A percentile compares a stretch with the other conserved stretches of the same genome.
Evolutionary conservation across 2,113 vertebrate genomes (phyloP).

Genomic region (Procavia capensis): DNA sequence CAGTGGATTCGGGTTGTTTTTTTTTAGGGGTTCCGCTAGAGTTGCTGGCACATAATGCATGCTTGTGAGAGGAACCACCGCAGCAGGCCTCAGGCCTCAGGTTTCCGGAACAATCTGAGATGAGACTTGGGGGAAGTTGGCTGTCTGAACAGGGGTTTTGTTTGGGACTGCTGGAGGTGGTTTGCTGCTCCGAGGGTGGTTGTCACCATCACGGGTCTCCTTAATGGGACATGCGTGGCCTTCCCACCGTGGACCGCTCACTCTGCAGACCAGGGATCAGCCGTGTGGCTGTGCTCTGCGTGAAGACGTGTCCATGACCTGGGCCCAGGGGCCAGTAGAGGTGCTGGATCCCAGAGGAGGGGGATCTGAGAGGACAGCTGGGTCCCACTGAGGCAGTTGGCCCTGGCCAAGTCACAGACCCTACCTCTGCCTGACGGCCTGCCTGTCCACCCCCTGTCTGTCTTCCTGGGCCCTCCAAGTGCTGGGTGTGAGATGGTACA

Average conservation of each 20-base stretch:
- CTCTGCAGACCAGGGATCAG: fast-evolving
- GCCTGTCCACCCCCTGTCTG: background rate
- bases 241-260: fast-evolving
- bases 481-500: background rate
- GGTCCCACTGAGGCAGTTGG: background rate
- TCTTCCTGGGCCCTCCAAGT: background rate
- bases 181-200: fast-evolving
- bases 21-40: background rate
- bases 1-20: no score
- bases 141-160: fast-evolving
- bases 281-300: background rate
- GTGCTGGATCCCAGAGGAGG: fast-evolving
- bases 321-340: background rate
- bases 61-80: background rate
- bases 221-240: background rate
- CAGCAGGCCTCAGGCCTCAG: background rate
- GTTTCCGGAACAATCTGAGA: background rate
- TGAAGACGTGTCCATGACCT: fast-evolving
- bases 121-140: background rate
- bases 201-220: background rate
- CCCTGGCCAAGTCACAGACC: no score
- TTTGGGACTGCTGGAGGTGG: background rate
- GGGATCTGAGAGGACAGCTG: background rate
- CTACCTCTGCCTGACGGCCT: no score
- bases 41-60: fast-evolving